Percentiles rank a stretch among this genome's conserved stretches.
phyloP scores from a whole-genome alignment of 2,797 vertebrate genomes.

The Xenentodon cancila region DNA sequence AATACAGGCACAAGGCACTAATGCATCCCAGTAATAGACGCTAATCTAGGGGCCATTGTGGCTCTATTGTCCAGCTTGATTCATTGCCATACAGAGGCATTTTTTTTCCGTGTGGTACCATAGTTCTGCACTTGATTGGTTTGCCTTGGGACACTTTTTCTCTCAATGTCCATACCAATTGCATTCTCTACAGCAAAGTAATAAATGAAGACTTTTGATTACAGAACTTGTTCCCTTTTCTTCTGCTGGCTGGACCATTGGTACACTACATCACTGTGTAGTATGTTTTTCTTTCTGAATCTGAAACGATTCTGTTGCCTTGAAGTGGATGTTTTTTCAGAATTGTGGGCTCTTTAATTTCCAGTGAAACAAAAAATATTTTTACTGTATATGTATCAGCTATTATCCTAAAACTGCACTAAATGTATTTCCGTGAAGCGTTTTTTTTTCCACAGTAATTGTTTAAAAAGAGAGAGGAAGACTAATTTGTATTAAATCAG shows the following conservation, averaged over 20 bases:
- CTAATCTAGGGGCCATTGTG: conserved; percentile 80
- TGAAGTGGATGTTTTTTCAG: no score
- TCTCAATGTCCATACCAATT: conserved; percentile 41
- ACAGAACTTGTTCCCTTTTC: conserved; percentile 40
- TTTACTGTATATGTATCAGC: no score
- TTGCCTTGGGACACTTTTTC: conserved; percentile 48
- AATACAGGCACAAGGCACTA: conserved; percentile 73
- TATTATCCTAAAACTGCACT: no score
- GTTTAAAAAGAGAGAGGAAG: no score
- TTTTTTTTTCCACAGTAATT: no score
- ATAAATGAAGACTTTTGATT: conserved; percentile 60
- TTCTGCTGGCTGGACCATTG: conserved; percentile 11
- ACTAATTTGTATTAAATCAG: no score
- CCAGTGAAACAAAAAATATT: no score
- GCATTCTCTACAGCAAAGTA: conserved; percentile 30
- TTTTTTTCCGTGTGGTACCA: conserved; percentile 49
- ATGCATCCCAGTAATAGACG: conserved; percentile 77
- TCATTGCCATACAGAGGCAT: conserved; percentile 63
- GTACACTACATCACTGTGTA: conserved; percentile 2
- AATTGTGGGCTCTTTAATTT: no score
- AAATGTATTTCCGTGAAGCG: no score
- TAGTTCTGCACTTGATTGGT: conserved; percentile 56
- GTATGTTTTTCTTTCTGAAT: no score
- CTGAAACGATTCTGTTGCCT: no score
- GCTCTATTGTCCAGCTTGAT: conserved; percentile 77